Evolutionary conservation across 2,888 invertebrate species (phyloP).

Genomic region (Antitype chi): DNA sequence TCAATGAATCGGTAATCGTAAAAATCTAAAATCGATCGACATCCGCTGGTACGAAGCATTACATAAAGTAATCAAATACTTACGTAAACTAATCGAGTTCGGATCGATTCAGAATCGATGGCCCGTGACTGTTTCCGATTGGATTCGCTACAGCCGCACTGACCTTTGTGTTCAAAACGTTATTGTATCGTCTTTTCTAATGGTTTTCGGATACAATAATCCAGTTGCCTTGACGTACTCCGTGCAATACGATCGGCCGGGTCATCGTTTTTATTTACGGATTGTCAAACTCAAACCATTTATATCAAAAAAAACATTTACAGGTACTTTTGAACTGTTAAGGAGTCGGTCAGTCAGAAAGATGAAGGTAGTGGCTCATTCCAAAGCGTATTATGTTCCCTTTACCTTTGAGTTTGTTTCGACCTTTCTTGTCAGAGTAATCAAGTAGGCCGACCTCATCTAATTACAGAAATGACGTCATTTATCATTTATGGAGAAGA

Average conservation of each 20-base stretch:
- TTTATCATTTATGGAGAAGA: too few species aligned
- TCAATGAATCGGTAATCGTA: constrained; percentile 36
- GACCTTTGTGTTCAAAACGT: constrained; percentile 61
- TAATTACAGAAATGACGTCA: too few species aligned
- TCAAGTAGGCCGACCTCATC: too few species aligned
- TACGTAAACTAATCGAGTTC: constrained; percentile 63
- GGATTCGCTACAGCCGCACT: constrained; percentile 54
- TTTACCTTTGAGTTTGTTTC: too few species aligned
- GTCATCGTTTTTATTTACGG: background rate
- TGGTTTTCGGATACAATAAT: background rate
- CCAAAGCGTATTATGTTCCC: too few species aligned
- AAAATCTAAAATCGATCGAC: constrained; percentile 49
- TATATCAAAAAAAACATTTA: too few species aligned
- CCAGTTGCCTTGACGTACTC: background rate
- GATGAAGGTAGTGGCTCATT: too few species aligned
- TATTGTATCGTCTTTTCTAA: constrained; percentile 40
- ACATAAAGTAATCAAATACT: constrained; percentile 64
- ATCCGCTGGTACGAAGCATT: constrained; percentile 55
- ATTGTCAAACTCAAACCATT: too few species aligned
- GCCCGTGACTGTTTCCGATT: constrained; percentile 70
- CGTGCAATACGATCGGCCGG: background rate
- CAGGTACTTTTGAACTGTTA: too few species aligned
- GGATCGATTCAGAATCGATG: constrained; percentile 52
- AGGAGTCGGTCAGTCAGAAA: too few species aligned
- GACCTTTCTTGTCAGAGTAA: too few species aligned